phyloP scores from a whole-genome alignment of 30 jellyfish, hydroid and myxozoan species.

The Hydractinia symbiolongicarpus region DNA sequence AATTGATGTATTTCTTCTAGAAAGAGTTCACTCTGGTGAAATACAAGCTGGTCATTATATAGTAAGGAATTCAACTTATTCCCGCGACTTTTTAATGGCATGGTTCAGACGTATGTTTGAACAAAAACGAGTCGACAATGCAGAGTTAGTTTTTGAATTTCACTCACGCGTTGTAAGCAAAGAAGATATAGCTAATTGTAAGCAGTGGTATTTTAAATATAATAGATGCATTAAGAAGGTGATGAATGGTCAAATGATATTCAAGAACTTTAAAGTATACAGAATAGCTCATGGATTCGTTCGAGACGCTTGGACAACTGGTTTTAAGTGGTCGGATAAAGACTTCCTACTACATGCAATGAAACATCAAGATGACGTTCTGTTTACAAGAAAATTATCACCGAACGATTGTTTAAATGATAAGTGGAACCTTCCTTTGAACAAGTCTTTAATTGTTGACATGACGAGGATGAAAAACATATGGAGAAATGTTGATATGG shows the following conservation, averaged over 20 bases:
- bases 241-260: neutral
- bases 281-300: conserved; percentile 18
- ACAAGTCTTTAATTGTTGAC: neutral
- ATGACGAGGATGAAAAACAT: neutral
- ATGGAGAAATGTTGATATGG: conserved; percentile 9
- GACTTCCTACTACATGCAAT: conserved; percentile 21
- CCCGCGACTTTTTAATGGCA: neutral
- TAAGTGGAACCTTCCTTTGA: conserved; percentile 19
- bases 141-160: too few species aligned
- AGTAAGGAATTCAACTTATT: conserved; percentile 10
- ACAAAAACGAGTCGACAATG: too few species aligned
- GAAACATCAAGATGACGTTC: conserved; percentile 22
- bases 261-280: neutral
- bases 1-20: conserved; percentile 23
- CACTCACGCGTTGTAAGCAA: too few species aligned
- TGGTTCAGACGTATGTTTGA: neutral
- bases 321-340: conserved; percentile 22
- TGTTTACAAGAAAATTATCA: conserved; percentile 12
- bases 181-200: too few species aligned
- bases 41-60: conserved; percentile 30
- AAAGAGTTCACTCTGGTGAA: conserved; percentile 31
- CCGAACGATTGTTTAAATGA: neutral
- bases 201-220: neutral
- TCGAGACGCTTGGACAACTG: conserved; percentile 26
- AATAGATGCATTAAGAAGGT: neutral